Conservation (phyloP, 2,888 invertebrate species). For the Scotopteryx bipunctaria region DNA sequence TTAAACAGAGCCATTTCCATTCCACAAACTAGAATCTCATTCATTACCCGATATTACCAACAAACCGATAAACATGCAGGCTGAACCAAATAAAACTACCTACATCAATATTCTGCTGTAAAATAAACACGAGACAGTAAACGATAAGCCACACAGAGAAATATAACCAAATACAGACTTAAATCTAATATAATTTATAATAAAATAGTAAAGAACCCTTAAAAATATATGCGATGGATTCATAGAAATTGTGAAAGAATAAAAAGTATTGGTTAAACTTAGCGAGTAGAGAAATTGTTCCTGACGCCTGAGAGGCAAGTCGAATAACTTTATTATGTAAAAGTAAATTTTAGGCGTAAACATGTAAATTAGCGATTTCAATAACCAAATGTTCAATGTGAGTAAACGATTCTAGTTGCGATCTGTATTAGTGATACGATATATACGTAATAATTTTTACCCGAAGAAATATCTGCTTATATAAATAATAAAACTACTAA, state of each 20-base stretch:
- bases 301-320: conserved; percentile 81
- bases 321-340: conserved; percentile 74
- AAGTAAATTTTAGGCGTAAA: conserved; percentile 69
- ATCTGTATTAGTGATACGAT: conserved; percentile 81
- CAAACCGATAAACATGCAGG: background rate
- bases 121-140: background rate
- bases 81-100: background rate
- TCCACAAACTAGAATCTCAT: conserved; percentile 4
- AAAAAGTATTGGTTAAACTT: conserved; percentile 72
- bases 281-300: conserved; percentile 82
- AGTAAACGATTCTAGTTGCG: conserved; percentile 82
- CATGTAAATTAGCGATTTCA: conserved; percentile 74
- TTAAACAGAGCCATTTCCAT: conserved; percentile 13
- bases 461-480: conserved; percentile 82
- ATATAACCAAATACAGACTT: background rate
- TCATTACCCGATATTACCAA: conserved; percentile 5
- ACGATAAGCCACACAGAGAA: conserved; percentile 19
- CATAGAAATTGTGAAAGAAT: conserved; percentile 66
- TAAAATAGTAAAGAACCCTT: conserved; percentile 30
- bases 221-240: conserved; percentile 77
- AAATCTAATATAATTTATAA: conserved; percentile 2
- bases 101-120: background rate
- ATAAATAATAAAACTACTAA: conserved; percentile 82
- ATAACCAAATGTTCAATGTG: conserved; percentile 82
- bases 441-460: conserved; percentile 84